A percentile compares a stretch with the other conserved stretches of the same genome.
These are phyloP conservation scores for Etheostoma nigrum DNA, from an alignment of 2,797 vertebrate species.

Conservation along the genomic window DNA sequence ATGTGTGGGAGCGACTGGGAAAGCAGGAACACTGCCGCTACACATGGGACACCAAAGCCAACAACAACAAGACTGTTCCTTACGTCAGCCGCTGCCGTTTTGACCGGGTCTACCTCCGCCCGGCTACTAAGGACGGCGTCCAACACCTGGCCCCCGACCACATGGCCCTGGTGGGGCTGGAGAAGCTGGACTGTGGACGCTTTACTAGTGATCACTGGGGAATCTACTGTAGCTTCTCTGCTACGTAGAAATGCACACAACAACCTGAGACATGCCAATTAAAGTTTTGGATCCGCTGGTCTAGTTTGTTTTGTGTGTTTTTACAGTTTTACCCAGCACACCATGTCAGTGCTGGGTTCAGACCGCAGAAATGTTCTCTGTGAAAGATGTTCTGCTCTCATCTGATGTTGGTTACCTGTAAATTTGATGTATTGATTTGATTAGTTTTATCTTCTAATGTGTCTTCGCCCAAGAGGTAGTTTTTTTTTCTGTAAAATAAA, in stretches of 20 bases:
- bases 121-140: constrained; percentile 70
- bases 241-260: constrained; percentile 29
- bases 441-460: background rate
- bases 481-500: background rate
- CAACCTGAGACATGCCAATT: background rate
- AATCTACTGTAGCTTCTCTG: constrained; percentile 89
- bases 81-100: constrained; percentile 90
- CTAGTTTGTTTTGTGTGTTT: background rate
- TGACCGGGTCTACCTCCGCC: constrained; percentile 90
- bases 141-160: constrained; percentile 85
- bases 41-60: constrained; percentile 94
- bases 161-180: constrained; percentile 92
- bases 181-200: constrained; percentile 94
- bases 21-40: constrained; percentile 92
- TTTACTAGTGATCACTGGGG: constrained; percentile 98
- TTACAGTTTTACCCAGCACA: background rate
- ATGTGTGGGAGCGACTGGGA: constrained; percentile 92
- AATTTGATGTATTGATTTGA: constrained; percentile 1
- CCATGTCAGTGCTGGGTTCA: background rate
- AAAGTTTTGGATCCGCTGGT: background rate
- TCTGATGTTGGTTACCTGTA: constrained; percentile 12
- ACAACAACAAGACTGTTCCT: constrained; percentile 86
- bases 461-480: background rate
- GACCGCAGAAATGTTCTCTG: background rate
- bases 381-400: constrained; percentile 9